Base-by-base conservation (phyloP, 2,888 invertebrate genomes). In the Petrolisthes manimaculis region DNA sequence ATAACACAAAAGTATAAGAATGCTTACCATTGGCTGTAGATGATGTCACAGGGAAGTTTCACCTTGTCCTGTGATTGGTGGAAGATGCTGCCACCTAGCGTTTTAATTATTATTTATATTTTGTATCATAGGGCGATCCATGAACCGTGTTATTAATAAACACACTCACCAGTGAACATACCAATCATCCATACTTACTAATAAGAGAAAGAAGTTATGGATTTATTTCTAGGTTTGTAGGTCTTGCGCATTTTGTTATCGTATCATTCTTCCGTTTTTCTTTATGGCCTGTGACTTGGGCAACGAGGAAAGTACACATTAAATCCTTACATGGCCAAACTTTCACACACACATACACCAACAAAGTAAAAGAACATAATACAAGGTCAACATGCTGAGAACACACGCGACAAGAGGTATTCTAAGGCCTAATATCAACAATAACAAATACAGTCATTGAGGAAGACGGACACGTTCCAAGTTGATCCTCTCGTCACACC, bases 401-500 rank as follows among this genome's bases (percentile, higher is more conserved):
- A 37, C 37, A 37, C 37, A 37, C 37, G 37, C 37, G 2, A 2
- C 37, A 37, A 37, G 37, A 37, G 74, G 5, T 74, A 6, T 8
- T 74, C 5, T 0, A 18, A n/a, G n/a, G 24, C 5, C 8, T 4
- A 24, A 18, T 24, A 24, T 18, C n/a, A 14, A 18, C 24, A 14
- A 24, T 24, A 8, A 9, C 24, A 6, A 14, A 2, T 18, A 12
- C 54, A 21, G 55, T 79, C 3, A n/a, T 80, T 56, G 5, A 67
- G 37, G 67, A 67, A 81, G 37, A 51, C 81, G 81, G 81, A 81
- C 18, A 51, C 81, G 51, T 56, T 61, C 67, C 81, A 81, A 61
- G 80, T 69, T 83, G 83, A 54, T 83, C 74, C 74, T 83, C 83
- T 54, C 54, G 74, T 83, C 83, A 83, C 83, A 83, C 83, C 83